Percentiles rank a stretch among this genome's conserved stretches.
phyloP scores from a whole-genome alignment of 2,113 vertebrate species.

The Pelmatolapia mariae region DNA sequence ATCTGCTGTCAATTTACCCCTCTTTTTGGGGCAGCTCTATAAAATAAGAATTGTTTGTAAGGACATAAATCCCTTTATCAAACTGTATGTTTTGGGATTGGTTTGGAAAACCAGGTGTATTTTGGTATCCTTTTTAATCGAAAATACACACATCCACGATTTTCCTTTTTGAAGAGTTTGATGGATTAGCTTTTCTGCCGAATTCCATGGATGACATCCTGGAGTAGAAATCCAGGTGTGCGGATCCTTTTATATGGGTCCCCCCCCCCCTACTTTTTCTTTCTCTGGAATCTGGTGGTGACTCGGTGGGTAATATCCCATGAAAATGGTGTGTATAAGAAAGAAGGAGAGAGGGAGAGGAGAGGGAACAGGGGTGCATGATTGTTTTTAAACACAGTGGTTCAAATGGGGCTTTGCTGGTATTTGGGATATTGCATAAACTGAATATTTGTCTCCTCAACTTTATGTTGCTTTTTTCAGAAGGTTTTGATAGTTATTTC shows the following conservation, averaged over 20 bases:
- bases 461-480: background rate
- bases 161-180: conserved; percentile 48
- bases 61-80: conserved; percentile 70
- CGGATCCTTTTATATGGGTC: conserved; percentile 12
- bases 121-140: conserved; percentile 70
- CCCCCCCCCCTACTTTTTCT: background rate
- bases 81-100: conserved; percentile 34
- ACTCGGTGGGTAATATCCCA: conserved; percentile 13
- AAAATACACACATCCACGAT: conserved; percentile 57
- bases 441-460: background rate
- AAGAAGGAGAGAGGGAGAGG: background rate
- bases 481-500: background rate
- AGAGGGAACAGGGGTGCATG: background rate
- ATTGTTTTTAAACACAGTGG: background rate
- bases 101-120: conserved; percentile 33
- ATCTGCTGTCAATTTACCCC: conserved; percentile 29
- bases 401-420: background rate
- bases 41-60: conserved; percentile 42
- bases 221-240: conserved; percentile 60
- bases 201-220: conserved; percentile 63
- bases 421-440: background rate
- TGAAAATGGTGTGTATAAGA: background rate
- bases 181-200: conserved; percentile 62
- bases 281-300: background rate
- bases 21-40: conserved; percentile 18